Percentiles rank a stretch among this genome's conserved stretches.
These are phyloP conservation scores for Drosophila truncata DNA, from an alignment of 1,140 invertebrate species.

Conservation along the genomic window DNA sequence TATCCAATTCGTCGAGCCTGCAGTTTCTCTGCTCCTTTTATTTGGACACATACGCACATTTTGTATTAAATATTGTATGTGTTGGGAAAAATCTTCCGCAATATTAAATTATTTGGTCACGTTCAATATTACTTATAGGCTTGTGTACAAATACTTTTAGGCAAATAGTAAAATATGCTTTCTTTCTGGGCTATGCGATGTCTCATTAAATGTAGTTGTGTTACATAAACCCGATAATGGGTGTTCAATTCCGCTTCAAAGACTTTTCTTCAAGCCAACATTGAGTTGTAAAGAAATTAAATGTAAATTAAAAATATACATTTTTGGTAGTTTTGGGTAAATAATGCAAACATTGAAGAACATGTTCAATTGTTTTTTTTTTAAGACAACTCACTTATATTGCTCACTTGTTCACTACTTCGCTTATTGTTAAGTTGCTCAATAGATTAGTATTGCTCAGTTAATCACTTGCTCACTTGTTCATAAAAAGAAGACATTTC, in stretches of 20 bases:
- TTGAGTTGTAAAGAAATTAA: neutral
- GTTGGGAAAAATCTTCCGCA: conserved; percentile 66
- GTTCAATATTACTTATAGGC: conserved; percentile 73
- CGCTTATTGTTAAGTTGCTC: neutral
- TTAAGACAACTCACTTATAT: neutral
- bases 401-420: neutral
- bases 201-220: conserved; percentile 44
- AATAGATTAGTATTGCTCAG: neutral
- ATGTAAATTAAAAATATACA: neutral
- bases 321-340: neutral
- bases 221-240: conserved; percentile 43
- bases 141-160: conserved; percentile 79
- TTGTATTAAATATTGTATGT: conserved; percentile 58
- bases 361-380: neutral
- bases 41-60: conserved; percentile 36
- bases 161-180: conserved; percentile 81
- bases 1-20: conserved; percentile 20
- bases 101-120: conserved; percentile 83
- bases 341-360: neutral
- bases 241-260: conserved; percentile 70
- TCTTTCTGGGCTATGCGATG: conserved; percentile 42
- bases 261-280: conserved; percentile 8
- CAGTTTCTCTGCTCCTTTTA: conserved; percentile 24
- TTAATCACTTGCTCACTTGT: neutral
- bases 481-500: neutral